A percentile compares a stretch with the other conserved stretches of the same genome.
These are phyloP conservation scores for Achlya flavicornis DNA, from an alignment of 2,888 invertebrate species.

Conservation along the genomic window DNA sequence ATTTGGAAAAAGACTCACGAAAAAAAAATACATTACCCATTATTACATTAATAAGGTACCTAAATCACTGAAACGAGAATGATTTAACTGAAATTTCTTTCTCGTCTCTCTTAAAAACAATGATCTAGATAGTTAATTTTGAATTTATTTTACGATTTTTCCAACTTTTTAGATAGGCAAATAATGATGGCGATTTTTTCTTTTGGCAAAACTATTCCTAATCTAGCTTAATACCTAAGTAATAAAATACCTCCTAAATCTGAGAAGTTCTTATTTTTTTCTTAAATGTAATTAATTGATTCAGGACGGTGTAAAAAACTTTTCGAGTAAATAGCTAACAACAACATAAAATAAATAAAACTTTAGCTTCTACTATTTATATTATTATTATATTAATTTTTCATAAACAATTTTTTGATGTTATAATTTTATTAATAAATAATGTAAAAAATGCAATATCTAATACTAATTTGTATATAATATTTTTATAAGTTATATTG, in stretches of 20 bases:
- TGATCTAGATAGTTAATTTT: neutral
- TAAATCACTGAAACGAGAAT: neutral
- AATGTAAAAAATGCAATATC: conserved; percentile 18
- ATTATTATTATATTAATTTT: neutral
- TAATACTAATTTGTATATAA: conserved; percentile 35
- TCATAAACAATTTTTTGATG: neutral
- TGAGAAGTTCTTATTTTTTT: too few relatives aligned
- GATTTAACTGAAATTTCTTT: neutral
- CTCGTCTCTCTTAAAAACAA: neutral
- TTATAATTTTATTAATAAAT: conserved; percentile 24
- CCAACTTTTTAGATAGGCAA: neutral
- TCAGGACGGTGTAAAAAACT: neutral
- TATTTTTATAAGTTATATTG: conserved; percentile 28
- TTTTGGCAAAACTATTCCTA: neutral
- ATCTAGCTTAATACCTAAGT: neutral
- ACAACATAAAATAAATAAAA: neutral
- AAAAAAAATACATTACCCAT: too few relatives aligned
- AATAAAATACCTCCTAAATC: neutral
- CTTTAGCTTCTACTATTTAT: neutral
- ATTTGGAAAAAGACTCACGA: too few relatives aligned
- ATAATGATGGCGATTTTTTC: neutral
- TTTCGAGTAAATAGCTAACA: neutral
- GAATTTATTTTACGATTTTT: neutral
- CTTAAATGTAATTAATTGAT: too few relatives aligned
- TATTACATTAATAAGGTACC: too few relatives aligned